Conservation (phyloP, 2,888 invertebrate species). For the Deroplatys truncata region DNA sequence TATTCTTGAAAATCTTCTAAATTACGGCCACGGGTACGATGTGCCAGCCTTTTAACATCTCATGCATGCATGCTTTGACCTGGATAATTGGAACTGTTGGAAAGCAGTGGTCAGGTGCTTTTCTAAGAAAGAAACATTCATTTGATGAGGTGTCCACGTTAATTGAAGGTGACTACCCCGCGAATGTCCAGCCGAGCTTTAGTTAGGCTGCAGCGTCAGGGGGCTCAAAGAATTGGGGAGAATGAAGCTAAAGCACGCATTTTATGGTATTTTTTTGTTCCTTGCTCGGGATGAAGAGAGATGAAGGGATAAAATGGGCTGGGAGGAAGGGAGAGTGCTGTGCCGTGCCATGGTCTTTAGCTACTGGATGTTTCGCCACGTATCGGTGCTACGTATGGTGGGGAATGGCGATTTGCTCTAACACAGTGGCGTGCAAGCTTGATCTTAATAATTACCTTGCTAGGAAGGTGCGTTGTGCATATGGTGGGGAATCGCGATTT, state of each 20-base stretch:
- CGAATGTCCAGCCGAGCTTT: neutral
- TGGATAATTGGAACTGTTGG: no score
- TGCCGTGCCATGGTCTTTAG: neutral
- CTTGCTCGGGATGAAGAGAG: conserved; percentile 6
- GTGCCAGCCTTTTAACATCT: no score
- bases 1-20: no score
- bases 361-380: conserved; percentile 14
- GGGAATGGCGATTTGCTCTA: neutral
- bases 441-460: neutral
- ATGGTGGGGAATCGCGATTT: no score
- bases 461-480: no score
- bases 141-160: neutral
- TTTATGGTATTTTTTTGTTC: conserved; percentile 14
- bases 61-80: no score
- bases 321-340: neutral
- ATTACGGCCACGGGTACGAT: no score
- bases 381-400: neutral
- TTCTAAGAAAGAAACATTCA: no score
- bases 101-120: no score
- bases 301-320: conserved; percentile 3
- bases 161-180: conserved; percentile 1
- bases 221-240: neutral
- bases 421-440: neutral
- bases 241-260: conserved; percentile 14
- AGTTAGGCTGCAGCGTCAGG: conserved; percentile 7